These are phyloP conservation scores for Rapana venosa DNA, from an alignment of 2,888 invertebrate genomes.

Conservation along the genomic window DNA sequence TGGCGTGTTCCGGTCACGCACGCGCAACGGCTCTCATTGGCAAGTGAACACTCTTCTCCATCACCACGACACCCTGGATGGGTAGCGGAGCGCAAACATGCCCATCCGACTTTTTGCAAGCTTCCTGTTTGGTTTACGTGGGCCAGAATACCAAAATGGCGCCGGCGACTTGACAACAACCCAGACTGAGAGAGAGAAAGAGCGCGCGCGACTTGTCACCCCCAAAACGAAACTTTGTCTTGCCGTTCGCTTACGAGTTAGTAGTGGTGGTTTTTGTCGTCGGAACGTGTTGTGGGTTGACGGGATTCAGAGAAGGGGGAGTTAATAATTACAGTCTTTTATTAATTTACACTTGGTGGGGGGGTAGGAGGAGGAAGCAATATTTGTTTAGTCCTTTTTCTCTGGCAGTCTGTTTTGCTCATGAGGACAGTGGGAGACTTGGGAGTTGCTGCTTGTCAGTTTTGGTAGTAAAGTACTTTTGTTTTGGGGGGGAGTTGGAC, in stretches of 20 bases:
- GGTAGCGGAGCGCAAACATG: slow-evolving; percentile 43
- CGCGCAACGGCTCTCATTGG: slow-evolving; percentile 19
- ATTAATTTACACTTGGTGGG: slow-evolving; percentile 40
- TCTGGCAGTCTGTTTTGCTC: neutral
- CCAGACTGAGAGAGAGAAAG: too few species aligned
- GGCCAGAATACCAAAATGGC: slow-evolving; percentile 33
- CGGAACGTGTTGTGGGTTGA: slow-evolving; percentile 28
- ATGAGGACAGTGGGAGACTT: neutral
- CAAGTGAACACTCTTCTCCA: neutral
- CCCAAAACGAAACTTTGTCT: neutral
- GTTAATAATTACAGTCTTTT: slow-evolving; percentile 46
- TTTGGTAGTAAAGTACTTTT: neutral
- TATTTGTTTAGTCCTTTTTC: neutral
- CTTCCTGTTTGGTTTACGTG: slow-evolving; percentile 39
- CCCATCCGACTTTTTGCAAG: slow-evolving; percentile 37
- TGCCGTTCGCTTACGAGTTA: neutral
- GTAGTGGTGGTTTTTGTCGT: slow-evolving; percentile 11
- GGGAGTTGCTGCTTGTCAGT: neutral
- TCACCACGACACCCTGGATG: slow-evolving; percentile 16
- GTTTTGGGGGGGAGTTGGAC: too few species aligned
- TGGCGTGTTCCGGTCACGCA: slow-evolving; percentile 37
- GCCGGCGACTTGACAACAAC: neutral
- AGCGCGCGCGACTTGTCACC: too few species aligned
- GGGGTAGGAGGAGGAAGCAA: too few species aligned
- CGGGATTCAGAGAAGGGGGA: neutral